phyloP scores from a whole-genome alignment of 2,797 vertebrate genomes.

The Chaenodraco wilsoni region DNA sequence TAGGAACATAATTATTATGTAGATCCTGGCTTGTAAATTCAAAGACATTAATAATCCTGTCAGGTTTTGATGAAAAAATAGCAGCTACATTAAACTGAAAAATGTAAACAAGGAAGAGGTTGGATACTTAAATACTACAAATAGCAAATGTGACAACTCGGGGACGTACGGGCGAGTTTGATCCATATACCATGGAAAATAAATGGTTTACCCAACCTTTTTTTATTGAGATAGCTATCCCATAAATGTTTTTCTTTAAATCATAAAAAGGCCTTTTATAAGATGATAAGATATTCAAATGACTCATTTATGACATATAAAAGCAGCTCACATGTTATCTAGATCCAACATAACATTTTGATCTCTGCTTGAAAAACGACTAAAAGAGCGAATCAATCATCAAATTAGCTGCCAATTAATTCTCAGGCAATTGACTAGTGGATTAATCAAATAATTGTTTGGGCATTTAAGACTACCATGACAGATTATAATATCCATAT shows the following conservation, averaged over 20 bases:
- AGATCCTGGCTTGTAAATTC: constrained; percentile 27
- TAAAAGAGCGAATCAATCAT: background rate
- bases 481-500: constrained; percentile 6
- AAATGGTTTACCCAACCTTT: no score
- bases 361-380: background rate
- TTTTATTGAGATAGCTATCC: background rate
- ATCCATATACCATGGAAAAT: background rate
- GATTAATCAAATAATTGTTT: constrained; percentile 12
- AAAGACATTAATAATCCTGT: constrained; percentile 26
- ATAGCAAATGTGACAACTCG: background rate
- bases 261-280: no score
- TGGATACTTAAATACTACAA: background rate
- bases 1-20: constrained; percentile 51
- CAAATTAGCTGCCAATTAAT: constrained; percentile 15
- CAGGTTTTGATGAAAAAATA: constrained; percentile 12
- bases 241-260: background rate
- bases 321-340: no score
- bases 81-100: background rate
- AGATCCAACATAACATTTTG: no score
- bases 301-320: no score
- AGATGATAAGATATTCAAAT: no score
- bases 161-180: background rate
- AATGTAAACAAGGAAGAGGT: constrained; percentile 2
- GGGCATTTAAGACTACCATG: background rate
- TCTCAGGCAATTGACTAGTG: background rate